Evolutionary conservation across 2,888 invertebrate species (phyloP), one percentile per base, ranked within the genome.

Genomic region (Limnephilus marmoratus): DNA sequence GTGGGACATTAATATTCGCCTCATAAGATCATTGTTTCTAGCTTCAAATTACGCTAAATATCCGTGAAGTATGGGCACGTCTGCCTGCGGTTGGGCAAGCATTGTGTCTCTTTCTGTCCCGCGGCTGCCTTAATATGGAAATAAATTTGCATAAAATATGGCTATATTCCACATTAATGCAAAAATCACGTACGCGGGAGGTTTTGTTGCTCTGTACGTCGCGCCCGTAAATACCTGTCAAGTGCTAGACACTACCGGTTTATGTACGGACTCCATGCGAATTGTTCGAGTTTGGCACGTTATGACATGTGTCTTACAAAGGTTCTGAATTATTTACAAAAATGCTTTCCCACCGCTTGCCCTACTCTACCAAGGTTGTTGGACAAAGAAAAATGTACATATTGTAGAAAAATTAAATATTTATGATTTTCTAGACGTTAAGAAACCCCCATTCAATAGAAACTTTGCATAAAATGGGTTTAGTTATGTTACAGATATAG

Each of bases 171-270:
- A 92, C 90, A 90, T 92, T 92, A 85, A 87, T 90, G 92, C 82
- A 82, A 92, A 90, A 92, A 92, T 90, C 88, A 92, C 92, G 92
- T 92, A 90, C 90, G 15, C 83, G 34, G 31, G 90, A 45, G 90
- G 87, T 87, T 87, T 87, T 31, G 87, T 87, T 87, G 49, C 31
- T 87, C 41, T 18, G 24, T 85, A 85, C 85, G 89, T 85, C 91
- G 88, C 91, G 68, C 89, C 90, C 89, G 90, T 82, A 91, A 91
- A 91, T 91, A 85, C 88, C n/a, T 89, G 88, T 89, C 88, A 81
- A 37, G 41, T 37, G 37, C 80, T 37, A 80, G 45, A 80, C 88
- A 89, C 80, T 29, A 34, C 68, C 80, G 24, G 37, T 34, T 41
- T 80, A 86, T 86, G 29, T n/a, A 68, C 80, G 37, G 34, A 68